These are phyloP conservation scores for Coilia nasus DNA, from an alignment of 2,797 vertebrate genomes.

Conservation along the genomic window DNA sequence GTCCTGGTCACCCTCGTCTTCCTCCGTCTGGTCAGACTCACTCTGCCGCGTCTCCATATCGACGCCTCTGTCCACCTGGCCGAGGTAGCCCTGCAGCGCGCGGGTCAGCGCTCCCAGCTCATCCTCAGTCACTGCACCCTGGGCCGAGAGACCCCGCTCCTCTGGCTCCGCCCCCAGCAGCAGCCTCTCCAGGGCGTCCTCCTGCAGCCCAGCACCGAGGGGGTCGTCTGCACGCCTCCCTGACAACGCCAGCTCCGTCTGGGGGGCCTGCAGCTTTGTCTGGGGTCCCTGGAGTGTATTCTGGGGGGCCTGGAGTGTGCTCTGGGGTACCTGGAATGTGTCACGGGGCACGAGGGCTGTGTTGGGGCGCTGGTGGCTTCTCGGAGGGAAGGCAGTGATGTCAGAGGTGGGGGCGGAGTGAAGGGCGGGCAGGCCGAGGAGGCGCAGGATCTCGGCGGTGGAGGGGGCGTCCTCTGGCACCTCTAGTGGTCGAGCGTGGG, in stretches of 20 bases:
- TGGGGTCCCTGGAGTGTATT: conserved; percentile 56
- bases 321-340: conserved; percentile 53
- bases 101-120: conserved; percentile 74
- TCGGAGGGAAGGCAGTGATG: conserved; percentile 19
- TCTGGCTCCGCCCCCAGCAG: conserved; percentile 81
- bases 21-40: conserved; percentile 46
- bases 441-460: conserved; percentile 84
- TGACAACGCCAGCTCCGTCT: background rate
- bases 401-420: background rate
- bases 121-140: conserved; percentile 55
- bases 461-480: conserved; percentile 65
- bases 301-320: too few species aligned
- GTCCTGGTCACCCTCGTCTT: conserved; percentile 74
- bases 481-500: conserved; percentile 53
- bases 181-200: conserved; percentile 86
- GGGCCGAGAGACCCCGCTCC: conserved; percentile 55
- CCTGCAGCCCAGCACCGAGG: conserved; percentile 53
- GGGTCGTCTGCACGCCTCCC: background rate
- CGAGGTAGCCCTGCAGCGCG: conserved; percentile 80
- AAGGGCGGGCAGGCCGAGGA: conserved; percentile 82
- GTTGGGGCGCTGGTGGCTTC: conserved; percentile 72
- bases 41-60: conserved; percentile 73
- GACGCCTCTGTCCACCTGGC: conserved; percentile 68
- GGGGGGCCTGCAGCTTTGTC: too few species aligned
- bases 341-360: conserved; percentile 60